Evolutionary conservation across 2,113 vertebrate species (phyloP), one percentile per base, ranked within the genome.

Genomic region (Mola mola): DNA sequence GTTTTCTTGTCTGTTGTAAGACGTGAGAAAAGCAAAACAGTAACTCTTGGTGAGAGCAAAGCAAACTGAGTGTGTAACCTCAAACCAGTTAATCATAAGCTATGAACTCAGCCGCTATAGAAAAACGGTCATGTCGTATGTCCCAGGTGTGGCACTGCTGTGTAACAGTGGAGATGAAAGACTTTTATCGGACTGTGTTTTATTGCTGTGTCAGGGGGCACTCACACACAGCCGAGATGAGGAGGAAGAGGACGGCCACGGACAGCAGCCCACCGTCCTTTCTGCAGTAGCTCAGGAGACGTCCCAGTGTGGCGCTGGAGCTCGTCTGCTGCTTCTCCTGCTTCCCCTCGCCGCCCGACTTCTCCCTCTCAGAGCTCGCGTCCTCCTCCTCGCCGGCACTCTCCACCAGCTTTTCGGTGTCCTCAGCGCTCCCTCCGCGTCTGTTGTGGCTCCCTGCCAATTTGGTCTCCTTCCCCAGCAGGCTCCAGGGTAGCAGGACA

Each of bases 201-300:
- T 16, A 5, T 8, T 17, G 13, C 0, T 13, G 11, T 9, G 19
- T 24, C 2, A 25, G 28, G 8, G 5, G 25, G 36, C 1, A 83
- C 96, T 96, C 65, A 98, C 97, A 96, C 55, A 96, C 87, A 1
- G 95, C 94, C 0, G 94, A 93, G 24, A 97, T 50, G 0, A 96
- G 43, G 55, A 99, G 94, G 80, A 98, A 98, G 84, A 96, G 75
- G 67, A 93, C 87, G 12, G 96, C 96, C 0, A 92, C 76, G 3
- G 85, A 83, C 8, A 99, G 91, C 79, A 97, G 92, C 24, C 90
- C 78, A 0, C 84, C 46, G 15, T 99, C 96, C 0, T 95, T 90
- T 57, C 87, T 96, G 68, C 94, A 95, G 87, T 95, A 97, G n/a
- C 89, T 86, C 49, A 99, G 85, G 59, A 99, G 89, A 28, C 94